Evolutionary conservation across 2,797 vertebrate species (phyloP).

Genomic region (Limnodromus scolopaceus): DNA sequence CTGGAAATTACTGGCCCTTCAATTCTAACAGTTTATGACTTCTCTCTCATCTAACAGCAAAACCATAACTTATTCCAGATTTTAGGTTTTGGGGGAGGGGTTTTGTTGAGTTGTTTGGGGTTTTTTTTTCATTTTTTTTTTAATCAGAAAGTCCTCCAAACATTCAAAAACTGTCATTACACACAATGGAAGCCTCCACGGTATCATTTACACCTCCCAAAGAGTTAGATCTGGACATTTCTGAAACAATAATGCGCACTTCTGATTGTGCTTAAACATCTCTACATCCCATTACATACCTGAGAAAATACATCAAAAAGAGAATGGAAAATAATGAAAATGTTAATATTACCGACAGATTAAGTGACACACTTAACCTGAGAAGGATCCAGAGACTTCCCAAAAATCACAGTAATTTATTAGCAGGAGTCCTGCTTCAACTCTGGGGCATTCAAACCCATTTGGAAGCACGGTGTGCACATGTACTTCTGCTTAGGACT

Average conservation of each 20-base stretch:
- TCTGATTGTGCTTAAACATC: neutral
- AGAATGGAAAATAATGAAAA: neutral
- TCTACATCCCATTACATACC: neutral
- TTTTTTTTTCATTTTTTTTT: neutral
- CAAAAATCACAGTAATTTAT: neutral
- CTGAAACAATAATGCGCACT: neutral
- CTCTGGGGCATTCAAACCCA: neutral
- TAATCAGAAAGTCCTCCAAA: neutral
- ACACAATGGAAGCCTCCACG: neutral
- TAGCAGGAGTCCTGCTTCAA: neutral
- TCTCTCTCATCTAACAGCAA: neutral
- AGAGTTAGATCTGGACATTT: neutral
- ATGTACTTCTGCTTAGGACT: fast-evolving
- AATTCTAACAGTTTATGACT: neutral
- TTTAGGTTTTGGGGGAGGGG: neutral
- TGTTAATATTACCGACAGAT: neutral
- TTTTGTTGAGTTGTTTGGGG: neutral
- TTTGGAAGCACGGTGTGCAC: neutral
- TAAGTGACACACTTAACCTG: neutral
- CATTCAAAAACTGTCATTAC: neutral
- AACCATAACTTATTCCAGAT: neutral
- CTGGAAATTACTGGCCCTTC: neutral
- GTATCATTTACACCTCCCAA: neutral
- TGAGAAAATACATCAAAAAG: neutral
- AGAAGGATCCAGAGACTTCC: neutral